Percentiles rank a stretch among this genome's conserved stretches.
These are phyloP conservation scores for Apogon hyalosoma DNA, from an alignment of 2,797 vertebrate species.

Conservation along the genomic window DNA sequence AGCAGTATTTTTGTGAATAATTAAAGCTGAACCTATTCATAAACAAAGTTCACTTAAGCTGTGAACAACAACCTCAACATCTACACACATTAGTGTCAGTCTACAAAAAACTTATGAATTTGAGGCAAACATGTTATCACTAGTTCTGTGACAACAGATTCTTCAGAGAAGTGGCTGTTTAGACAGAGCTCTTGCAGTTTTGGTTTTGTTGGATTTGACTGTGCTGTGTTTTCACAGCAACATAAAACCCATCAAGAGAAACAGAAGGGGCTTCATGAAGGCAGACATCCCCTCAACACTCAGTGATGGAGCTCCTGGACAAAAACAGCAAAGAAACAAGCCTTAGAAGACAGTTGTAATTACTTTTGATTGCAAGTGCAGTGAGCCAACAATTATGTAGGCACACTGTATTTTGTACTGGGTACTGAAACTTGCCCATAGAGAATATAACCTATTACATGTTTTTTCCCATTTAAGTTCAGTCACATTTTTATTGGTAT, in stretches of 20 bases:
- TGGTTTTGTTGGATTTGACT: background rate
- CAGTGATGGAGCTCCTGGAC: slow-evolving; percentile 69
- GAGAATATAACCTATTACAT: no score
- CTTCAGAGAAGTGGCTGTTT: background rate
- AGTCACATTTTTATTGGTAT: no score
- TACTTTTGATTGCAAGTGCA: no score
- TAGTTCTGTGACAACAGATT: background rate
- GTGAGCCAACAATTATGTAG: no score
- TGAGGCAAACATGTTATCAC: background rate
- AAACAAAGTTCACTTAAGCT: slow-evolving; percentile 10
- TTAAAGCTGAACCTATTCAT: background rate
- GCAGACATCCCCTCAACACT: slow-evolving; percentile 59
- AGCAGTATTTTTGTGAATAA: slow-evolving; percentile 5
- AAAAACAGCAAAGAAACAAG: slow-evolving; percentile 1
- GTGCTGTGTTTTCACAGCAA: slow-evolving; percentile 53
- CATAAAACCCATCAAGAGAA: slow-evolving; percentile 70
- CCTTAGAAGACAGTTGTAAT: no score
- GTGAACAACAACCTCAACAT: background rate
- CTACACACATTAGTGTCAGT: background rate
- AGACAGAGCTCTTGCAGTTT: slow-evolving; percentile 10
- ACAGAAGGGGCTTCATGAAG: slow-evolving; percentile 66
- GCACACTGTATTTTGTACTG: no score
- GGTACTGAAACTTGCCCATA: no score
- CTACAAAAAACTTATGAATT: background rate
- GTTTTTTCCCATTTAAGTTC: no score